Conservation (phyloP, 2,888 invertebrate species). For the Parnassius glacialis region DNA sequence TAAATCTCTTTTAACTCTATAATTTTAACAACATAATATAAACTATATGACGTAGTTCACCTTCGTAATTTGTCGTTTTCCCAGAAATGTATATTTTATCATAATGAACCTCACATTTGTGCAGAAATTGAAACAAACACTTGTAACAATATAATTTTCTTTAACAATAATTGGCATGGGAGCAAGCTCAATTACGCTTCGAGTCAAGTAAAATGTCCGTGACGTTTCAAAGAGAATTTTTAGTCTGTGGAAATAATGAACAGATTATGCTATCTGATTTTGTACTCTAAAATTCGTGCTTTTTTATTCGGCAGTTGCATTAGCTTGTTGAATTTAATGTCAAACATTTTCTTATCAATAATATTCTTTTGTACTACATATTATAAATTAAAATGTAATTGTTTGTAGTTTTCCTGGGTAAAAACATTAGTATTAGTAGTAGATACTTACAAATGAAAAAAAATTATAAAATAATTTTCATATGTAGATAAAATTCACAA, state of each 20-base stretch:
- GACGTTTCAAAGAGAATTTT: constrained; percentile 18
- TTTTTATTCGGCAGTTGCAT: background rate
- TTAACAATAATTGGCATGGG: constrained; percentile 48
- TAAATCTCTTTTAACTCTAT: constrained; percentile 47
- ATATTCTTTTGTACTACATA: no score
- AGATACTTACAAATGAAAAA: no score
- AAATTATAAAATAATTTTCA: no score
- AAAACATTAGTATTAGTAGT: no score
- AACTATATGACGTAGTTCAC: constrained; percentile 52
- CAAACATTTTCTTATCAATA: background rate
- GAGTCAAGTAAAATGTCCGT: constrained; percentile 5
- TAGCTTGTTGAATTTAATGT: background rate
- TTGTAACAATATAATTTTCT: constrained; percentile 30
- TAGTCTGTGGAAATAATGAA: constrained; percentile 14
- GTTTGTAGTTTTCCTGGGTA: no score
- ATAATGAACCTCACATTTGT: constrained; percentile 44
- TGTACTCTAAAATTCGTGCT: constrained; percentile 3
- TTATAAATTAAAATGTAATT: no score
- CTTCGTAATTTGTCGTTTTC: constrained; percentile 69
- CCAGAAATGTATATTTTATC: constrained; percentile 46
- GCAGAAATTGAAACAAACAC: constrained; percentile 30
- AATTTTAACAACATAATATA: constrained; percentile 48
- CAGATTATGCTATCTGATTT: constrained; percentile 13
- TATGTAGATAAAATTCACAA: no score
- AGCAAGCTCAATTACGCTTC: constrained; percentile 24